Evolutionary conservation across 2,797 vertebrate species (phyloP).

Genomic region (Poeciliopsis turneri): DNA sequence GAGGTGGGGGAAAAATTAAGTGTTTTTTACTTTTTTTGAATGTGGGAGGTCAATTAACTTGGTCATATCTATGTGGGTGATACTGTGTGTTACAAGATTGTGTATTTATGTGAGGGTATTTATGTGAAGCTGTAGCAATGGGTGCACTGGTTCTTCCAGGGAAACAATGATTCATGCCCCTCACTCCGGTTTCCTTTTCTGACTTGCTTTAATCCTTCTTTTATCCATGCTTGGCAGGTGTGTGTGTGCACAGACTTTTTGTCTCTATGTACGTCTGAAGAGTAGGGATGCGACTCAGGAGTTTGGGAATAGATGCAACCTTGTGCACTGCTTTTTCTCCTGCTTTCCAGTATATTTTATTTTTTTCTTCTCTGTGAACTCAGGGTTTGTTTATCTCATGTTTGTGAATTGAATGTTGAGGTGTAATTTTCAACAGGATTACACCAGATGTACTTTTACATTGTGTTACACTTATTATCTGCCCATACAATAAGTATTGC

Average conservation of each 20-base stretch:
- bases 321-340: slow-evolving; percentile 26
- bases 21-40: slow-evolving; percentile 33
- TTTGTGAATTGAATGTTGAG: slow-evolving; percentile 36
- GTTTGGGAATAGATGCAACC: slow-evolving; percentile 58
- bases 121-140: slow-evolving; percentile 55
- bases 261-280: slow-evolving; percentile 37
- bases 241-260: slow-evolving; percentile 36
- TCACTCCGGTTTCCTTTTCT: slow-evolving; percentile 70
- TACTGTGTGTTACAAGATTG: slow-evolving; percentile 16
- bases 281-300: slow-evolving; percentile 44
- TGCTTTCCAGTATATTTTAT: slow-evolving; percentile 33
- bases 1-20: not conserved
- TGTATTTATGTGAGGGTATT: slow-evolving; percentile 15
- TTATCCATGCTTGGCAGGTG: slow-evolving; percentile 79
- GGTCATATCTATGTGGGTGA: slow-evolving; percentile 20
- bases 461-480: slow-evolving; percentile 53
- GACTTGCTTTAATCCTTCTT: slow-evolving; percentile 76
- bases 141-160: slow-evolving; percentile 68
- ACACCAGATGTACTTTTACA: slow-evolving; percentile 54
- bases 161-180: slow-evolving; percentile 76
- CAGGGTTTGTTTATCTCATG: slow-evolving; percentile 50
- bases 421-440: slow-evolving; percentile 53
- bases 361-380: slow-evolving; percentile 18
- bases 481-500: slow-evolving; percentile 36
- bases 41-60: slow-evolving; percentile 43